These are phyloP conservation scores for Drosophila nr. perissopoda DNA, from an alignment of 2,888 invertebrate species.

Conservation along the genomic window DNA sequence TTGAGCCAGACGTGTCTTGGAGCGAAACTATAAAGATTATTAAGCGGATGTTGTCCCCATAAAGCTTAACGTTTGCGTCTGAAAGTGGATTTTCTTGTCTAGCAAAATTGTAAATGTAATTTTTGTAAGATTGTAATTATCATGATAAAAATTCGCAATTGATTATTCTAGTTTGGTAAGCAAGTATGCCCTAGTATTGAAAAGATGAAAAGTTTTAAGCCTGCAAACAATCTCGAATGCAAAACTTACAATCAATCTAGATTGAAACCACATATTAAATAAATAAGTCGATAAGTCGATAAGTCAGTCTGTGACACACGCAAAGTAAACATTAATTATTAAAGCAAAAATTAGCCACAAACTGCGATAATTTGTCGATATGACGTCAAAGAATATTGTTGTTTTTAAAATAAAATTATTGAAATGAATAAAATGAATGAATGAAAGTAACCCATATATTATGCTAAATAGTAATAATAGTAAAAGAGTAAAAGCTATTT, in stretches of 20 bases:
- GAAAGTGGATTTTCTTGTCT: constrained; percentile 42
- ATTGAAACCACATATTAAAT: neutral
- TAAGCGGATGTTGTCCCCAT: constrained; percentile 7
- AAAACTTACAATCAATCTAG: neutral
- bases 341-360: constrained; percentile 1
- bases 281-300: neutral
- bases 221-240: neutral
- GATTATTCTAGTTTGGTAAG: neutral
- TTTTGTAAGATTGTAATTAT: neutral
- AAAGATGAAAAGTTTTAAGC: neutral
- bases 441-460: neutral
- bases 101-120: constrained; percentile 5
- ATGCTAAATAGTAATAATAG: too few species aligned
- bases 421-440: neutral
- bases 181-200: neutral
- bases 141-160: neutral
- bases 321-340: constrained; percentile 3
- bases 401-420: neutral
- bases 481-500: neutral
- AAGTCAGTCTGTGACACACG: neutral
- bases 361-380: neutral
- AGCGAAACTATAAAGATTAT: constrained; percentile 44
- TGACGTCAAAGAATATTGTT: neutral
- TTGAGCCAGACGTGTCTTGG: constrained; percentile 37
- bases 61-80: neutral